Conservation (phyloP, 2,888 invertebrate genomes). For the Formica aserva region DNA sequence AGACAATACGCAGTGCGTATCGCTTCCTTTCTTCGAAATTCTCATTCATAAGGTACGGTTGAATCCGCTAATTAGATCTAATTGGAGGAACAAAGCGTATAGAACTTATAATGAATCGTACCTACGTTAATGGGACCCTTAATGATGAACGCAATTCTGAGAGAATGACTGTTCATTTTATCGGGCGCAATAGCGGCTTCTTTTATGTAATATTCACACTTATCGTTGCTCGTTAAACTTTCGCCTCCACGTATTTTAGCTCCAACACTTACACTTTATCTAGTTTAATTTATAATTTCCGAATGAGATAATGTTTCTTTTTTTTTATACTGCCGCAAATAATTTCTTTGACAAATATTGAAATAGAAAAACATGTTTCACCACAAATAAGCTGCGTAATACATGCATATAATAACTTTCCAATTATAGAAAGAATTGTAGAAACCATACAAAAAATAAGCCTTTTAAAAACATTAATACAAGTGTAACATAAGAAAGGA, state of each 20-base stretch:
- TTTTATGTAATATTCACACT: slow-evolving; percentile 33
- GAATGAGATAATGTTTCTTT: background rate
- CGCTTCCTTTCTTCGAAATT: slow-evolving; percentile 1
- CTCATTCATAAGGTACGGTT: background rate
- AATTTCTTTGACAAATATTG: background rate
- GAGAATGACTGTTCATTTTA: slow-evolving; percentile 15
- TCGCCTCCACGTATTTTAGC: background rate
- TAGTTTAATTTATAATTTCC: slow-evolving; percentile 4
- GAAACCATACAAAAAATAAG: slow-evolving; percentile 75
- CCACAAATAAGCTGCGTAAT: background rate
- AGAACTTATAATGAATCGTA: background rate
- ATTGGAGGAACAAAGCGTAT: background rate
- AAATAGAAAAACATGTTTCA: background rate
- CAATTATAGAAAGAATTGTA: slow-evolving; percentile 13
- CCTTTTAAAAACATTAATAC: slow-evolving; percentile 64
- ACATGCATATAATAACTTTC: slow-evolving; percentile 65
- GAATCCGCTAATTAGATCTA: slow-evolving; percentile 10
- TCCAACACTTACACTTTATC: background rate
- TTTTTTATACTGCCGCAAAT: no score
- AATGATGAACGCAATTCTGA: slow-evolving; percentile 22
- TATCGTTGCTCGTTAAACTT: slow-evolving; percentile 10
- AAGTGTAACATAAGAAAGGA: slow-evolving; percentile 23
- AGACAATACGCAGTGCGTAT: background rate
- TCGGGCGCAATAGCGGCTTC: slow-evolving; percentile 6
- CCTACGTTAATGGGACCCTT: slow-evolving; percentile 4